Evolutionary conservation across 2,888 invertebrate species (phyloP), one percentile per base, ranked within the genome.

Genomic region (Sinhomidia bicolor): DNA sequence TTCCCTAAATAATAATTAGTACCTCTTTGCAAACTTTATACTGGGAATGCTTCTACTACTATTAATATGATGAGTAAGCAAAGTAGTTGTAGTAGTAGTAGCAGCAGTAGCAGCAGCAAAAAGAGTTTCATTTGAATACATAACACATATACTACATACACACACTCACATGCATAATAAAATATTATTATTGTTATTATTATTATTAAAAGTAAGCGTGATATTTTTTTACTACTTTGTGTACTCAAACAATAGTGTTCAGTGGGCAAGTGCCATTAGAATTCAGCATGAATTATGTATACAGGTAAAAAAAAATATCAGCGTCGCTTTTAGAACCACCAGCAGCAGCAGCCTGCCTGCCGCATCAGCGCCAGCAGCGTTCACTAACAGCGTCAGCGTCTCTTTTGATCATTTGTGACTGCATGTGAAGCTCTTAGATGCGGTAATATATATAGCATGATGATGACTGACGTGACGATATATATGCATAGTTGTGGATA

Each of bases 1-100:
- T 90, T 90, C 89, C 89, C 54, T 79, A 71, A 76, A 87, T 87
- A 86, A 88, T 90, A 89, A 90, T 90, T 90, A 89, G 87, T 81
- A 81, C 60, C 74, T 62, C 68, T 44, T 83, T 57, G 74, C 82
- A 65, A 88, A 84, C 17, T 36, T 32, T 32, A n/a, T 68, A 71
- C 47, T 0, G 26, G 12, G 80, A 41, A 60, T 57, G 71, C 65
- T 62, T 44, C 60, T 44, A 54, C 20, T 60, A 1, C 9, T 65
- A 14, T 44, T 14, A 14, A 36, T 68, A 41, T 41, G 68, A 2
- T 41, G 68, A 68, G 41, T 62, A 12, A 47, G 65, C 65, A 51
- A 44, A 78, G 26, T 44, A 29, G 74, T 36, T 36, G 36, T 36
- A 36, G n/a, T n/a, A n/a, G n/a, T n/a, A n/a, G n/a, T n/a, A n/a